Base-by-base conservation (phyloP, 2,113 vertebrate species). In the Oreochromis spilurus region DNA sequence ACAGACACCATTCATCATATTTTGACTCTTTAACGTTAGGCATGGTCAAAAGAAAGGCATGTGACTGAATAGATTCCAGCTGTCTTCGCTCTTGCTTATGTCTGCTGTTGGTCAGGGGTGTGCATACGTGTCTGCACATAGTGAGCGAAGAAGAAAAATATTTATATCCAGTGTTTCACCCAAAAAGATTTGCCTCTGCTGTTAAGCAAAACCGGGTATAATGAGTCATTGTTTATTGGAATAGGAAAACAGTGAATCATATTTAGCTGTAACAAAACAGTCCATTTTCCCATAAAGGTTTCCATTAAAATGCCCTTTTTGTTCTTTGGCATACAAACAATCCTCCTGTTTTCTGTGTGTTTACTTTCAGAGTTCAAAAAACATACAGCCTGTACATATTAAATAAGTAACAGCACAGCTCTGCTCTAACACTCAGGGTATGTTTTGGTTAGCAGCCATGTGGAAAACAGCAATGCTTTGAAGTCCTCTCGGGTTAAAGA, bases 221-320 rank as follows among this genome's bases (percentile, higher is more conserved):
- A 77, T 70, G 87, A 91, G 31, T 91, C 90, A 90, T 40, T 58
- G 81, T 84, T 84, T 67, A 13, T 40, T 16, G 21, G 70, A 85
- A 81, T 11, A 31, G 7, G 36, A 88, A 75, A 21, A 21, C 12
- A 29, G 3, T 84, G 84, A 91, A 72, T 88, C 60, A 85, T 65
- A 60, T 81, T 36, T 12, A 38, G 16, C 52, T 11, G 5, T 78
- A 26, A 62, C 13, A 38, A 77, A 78, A 58, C n/a, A 85, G 52
- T 38, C 17, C 3, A 9, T 43, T 81, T 87, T 79, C 65, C 45
- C 26, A 36, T 79, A 72, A 89, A 14, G 14, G 72, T 4, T 83
- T 60, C 21, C 5, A 81, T 34, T 83, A 16, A 78, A 79, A 50
- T 43, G 16, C 4, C 4, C 40, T 80, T 75, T 83, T 19, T 52